Percentiles rank a stretch among this genome's conserved stretches.
phyloP scores from a whole-genome alignment of 2,113 vertebrate genomes.

The Elgaria multicarinata region DNA sequence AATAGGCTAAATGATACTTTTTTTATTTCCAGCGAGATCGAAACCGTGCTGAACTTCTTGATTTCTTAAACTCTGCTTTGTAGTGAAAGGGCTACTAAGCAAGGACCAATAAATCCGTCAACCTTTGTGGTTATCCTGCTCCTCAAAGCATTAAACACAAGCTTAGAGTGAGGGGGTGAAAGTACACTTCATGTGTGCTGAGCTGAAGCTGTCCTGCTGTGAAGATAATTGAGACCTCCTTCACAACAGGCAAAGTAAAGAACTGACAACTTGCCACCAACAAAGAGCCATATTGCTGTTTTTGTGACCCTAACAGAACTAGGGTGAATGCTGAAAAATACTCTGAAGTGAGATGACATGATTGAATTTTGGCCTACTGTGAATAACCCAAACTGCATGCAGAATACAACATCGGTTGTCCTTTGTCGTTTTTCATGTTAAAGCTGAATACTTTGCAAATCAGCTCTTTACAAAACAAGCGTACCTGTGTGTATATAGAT shows the following conservation, averaged over 20 bases:
- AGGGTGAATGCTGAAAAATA: conserved; percentile 25
- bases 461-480: conserved; percentile 49
- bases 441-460: conserved; percentile 59
- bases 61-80: conserved; percentile 90
- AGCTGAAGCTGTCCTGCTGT: conserved; percentile 29
- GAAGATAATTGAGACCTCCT: conserved; percentile 40
- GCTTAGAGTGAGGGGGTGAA: conserved; percentile 53
- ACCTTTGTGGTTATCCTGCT: conserved; percentile 36
- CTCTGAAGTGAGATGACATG: conserved; percentile 18
- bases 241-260: conserved; percentile 48
- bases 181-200: conserved; percentile 19
- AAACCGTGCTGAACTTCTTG: conserved; percentile 87
- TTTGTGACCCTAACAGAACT: conserved; percentile 61
- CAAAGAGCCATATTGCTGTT: conserved; percentile 45
- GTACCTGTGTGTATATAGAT: conserved; percentile 36
- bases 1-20: conserved; percentile 29
- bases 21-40: conserved; percentile 81
- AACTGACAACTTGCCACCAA: conserved; percentile 47
- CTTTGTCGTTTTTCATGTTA: conserved; percentile 52
- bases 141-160: conserved; percentile 52
- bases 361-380: conserved; percentile 31
- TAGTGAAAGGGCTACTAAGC: conserved; percentile 62
- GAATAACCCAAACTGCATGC: conserved; percentile 57
- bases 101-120: conserved; percentile 34
- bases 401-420: conserved; percentile 51